Evolutionary conservation across 2,797 vertebrate genomes (phyloP).

Genomic region (Darevskia mixta): DNA sequence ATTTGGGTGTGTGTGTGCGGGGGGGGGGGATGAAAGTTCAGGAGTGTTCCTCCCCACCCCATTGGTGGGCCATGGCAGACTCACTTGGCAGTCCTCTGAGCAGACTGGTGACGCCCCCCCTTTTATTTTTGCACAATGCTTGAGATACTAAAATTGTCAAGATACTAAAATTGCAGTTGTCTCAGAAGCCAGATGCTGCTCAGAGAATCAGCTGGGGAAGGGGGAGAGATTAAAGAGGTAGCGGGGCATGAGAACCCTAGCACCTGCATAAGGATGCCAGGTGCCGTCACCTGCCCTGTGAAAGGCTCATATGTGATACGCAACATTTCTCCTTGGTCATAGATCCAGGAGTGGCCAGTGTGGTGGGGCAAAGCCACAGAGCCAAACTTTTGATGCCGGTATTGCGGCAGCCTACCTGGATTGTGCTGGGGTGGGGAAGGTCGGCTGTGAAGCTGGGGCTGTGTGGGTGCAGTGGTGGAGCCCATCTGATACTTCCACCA

Average conservation of each 20-base stretch:
- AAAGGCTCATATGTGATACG: neutral
- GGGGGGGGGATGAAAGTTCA: neutral
- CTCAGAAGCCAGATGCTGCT: neutral
- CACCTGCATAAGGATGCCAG: neutral
- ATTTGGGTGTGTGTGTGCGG: too few species aligned
- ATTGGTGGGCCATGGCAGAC: neutral
- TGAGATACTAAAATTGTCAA: neutral
- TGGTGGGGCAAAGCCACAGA: too few species aligned
- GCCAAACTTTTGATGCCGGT: too few species aligned
- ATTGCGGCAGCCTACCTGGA: too few species aligned
- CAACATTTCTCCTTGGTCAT: rapidly evolving
- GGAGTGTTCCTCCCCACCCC: too few species aligned
- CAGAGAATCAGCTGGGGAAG: neutral
- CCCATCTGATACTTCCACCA: too few species aligned
- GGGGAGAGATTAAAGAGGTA: too few species aligned
- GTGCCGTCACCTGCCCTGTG: neutral
- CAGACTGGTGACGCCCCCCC: neutral
- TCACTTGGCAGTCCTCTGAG: neutral
- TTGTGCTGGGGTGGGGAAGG: too few species aligned
- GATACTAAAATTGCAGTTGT: neutral
- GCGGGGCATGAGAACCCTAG: too few species aligned
- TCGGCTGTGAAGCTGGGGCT: too few species aligned
- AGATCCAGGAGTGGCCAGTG: too few species aligned
- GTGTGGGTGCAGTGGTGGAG: too few species aligned
- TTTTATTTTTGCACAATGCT: neutral